Evolutionary conservation across 2,113 vertebrate species (phyloP), one percentile per base, ranked within the genome.

Genomic region (Rattus rattus): DNA sequence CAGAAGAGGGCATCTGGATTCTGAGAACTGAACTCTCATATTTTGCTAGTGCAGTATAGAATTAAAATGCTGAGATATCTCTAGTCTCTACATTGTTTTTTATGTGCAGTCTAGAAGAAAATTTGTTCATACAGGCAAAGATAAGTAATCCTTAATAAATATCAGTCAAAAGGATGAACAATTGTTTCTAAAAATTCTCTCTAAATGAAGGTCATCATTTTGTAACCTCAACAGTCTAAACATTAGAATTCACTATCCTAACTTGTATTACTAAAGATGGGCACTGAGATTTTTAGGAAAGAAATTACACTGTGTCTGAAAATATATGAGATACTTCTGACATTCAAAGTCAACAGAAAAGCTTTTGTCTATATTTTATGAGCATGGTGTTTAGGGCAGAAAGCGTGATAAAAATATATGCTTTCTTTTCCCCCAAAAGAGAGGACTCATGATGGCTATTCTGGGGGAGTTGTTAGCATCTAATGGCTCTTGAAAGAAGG

Each of bases 111-210:
- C 28, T 70, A 61, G 47, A 73, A 61, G 85, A 43, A 8, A 16
- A 94, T 61, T 77, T 92, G 9, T 0, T 19, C 30, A 88, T 5
- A 79, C 33, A 79, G 1, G 80, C 2, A 59, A 59, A 19, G 6
- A 94, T 59, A 94, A 94, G 36, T 20, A 75, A 70, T 16, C 30
- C 63, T 69, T 33, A 85, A 33, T 3, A 92, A 67, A 84, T 33
- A 84, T 12, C 80, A 77, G 11, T 52, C 73, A 52, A 86, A 73
- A 79, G 3, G 73, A 79, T 17, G 26, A 95, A 83, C 70, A 84
- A 70, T 59, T 69, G 9, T 84, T 92, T 96, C 87, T 52, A 79
- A 3, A 43, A 94, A 89, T 2, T 92, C 76, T 92, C 61, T 70
- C 2, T 76, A 95, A 52, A 73, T 77, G 8, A 94, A 93, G 12